Percentiles rank a stretch among this genome's conserved stretches.
Conservation (phyloP, 2,113 vertebrate species). For the Rhagologus leucostigma region DNA sequence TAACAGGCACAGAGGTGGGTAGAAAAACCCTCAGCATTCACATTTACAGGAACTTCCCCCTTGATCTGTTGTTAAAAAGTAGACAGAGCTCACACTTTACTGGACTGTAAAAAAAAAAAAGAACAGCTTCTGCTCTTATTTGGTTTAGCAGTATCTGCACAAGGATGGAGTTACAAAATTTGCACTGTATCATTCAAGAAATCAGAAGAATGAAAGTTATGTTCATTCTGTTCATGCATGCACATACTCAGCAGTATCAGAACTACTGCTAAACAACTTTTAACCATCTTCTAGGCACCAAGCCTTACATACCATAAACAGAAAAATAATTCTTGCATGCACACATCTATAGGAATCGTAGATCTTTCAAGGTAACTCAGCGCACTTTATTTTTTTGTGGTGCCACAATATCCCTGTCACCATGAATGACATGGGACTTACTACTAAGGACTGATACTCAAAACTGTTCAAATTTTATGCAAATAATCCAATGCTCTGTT, state of each 20-base stretch:
- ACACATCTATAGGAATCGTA: neutral
- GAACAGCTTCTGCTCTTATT: neutral
- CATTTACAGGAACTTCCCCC: neutral
- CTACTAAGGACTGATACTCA: neutral
- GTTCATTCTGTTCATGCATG: neutral
- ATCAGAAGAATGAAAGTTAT: neutral
- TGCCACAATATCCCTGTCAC: neutral
- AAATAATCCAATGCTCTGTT: neutral
- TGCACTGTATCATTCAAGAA: neutral
- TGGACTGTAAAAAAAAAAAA: neutral
- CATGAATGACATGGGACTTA: neutral
- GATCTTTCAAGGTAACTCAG: neutral
- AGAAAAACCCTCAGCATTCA: neutral
- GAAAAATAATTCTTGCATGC: neutral
- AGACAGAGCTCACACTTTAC: neutral
- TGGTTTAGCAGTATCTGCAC: neutral
- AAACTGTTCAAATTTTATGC: neutral
- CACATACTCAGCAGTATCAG: neutral
- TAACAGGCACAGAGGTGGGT: accelerated
- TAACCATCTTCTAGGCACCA: neutral
- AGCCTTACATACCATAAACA: accelerated
- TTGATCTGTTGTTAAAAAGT: neutral
- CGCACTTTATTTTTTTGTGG: neutral
- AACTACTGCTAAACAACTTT: neutral
- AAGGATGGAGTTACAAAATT: neutral